Evolutionary conservation across 2,797 vertebrate genomes (phyloP).

Genomic region (Denticeps clupeoides): DNA sequence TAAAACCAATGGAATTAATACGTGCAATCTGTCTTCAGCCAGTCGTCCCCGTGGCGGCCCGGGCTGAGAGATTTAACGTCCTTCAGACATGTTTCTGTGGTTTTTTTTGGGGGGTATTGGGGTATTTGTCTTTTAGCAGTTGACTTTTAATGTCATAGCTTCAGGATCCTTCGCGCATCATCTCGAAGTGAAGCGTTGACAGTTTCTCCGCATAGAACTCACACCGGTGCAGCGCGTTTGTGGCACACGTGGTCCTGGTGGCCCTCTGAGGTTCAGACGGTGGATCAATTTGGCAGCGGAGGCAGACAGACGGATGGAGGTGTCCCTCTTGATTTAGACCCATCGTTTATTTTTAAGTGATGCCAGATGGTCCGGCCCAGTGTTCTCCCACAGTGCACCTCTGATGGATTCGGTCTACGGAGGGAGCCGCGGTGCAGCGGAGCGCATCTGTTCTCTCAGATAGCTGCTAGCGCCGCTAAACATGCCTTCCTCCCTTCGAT

Average conservation of each 20-base stretch:
- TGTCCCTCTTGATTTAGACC: constrained; percentile 53
- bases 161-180: too few relatives aligned
- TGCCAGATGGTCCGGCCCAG: constrained; percentile 56
- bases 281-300: constrained; percentile 41
- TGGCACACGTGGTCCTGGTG: not conserved
- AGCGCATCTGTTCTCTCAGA: constrained; percentile 54
- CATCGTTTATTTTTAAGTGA: constrained; percentile 65
- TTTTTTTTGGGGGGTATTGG: too few relatives aligned
- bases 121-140: too few relatives aligned
- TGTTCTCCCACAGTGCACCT: constrained; percentile 56
- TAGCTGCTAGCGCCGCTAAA: constrained; percentile 40
- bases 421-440: constrained; percentile 49
- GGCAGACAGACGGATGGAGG: constrained; percentile 37
- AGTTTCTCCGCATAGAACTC: too few relatives aligned
- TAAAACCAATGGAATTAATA: constrained; percentile 61
- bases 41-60: too few relatives aligned
- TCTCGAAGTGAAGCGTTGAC: too few relatives aligned
- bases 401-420: constrained; percentile 56
- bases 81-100: too few relatives aligned
- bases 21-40: constrained; percentile 42
- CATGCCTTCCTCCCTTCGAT: not conserved
- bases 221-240: too few relatives aligned
- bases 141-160: too few relatives aligned
- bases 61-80: too few relatives aligned
- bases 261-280: not conserved